These are phyloP conservation scores for Pilophorus perplexus DNA, from an alignment of 2,888 invertebrate species.

Conservation along the genomic window DNA sequence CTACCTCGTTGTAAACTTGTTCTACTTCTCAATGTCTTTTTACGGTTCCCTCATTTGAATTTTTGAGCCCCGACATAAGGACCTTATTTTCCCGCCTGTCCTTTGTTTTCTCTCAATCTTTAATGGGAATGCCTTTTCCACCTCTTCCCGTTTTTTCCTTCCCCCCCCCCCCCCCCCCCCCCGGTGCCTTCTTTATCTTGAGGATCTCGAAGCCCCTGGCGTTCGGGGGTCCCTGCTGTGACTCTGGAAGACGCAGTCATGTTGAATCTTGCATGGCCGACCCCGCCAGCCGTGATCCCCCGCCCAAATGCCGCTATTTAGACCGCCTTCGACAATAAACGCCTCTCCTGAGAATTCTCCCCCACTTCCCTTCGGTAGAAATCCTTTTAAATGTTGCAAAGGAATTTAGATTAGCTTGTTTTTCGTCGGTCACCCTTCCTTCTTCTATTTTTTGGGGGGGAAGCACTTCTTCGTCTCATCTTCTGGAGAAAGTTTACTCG, in stretches of 20 bases:
- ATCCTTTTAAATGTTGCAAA: conserved; percentile 39
- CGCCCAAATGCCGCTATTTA: conserved; percentile 36
- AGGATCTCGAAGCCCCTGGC: neutral
- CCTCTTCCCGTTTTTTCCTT: no score
- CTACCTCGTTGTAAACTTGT: neutral
- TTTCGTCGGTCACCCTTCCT: neutral
- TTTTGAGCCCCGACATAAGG: conserved; percentile 36
- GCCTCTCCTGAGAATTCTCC: conserved; percentile 37
- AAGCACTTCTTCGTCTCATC: neutral
- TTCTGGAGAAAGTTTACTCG: neutral
- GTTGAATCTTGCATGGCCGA: conserved; percentile 37
- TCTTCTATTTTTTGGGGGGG: neutral
- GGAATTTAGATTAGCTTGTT: conserved; percentile 40
- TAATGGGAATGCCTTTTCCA: conserved; percentile 1
- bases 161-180: neutral
- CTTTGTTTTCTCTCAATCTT: conserved; percentile 33
- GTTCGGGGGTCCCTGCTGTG: neutral
- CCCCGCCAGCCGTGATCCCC: conserved; percentile 15
- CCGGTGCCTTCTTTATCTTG: neutral
- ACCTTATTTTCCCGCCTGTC: neutral
- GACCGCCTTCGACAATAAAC: conserved; percentile 40
- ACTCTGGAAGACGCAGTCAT: conserved; percentile 10
- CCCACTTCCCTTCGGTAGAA: conserved; percentile 7
- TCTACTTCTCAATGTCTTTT: conserved; percentile 8
- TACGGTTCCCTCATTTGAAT: conserved; percentile 22